phyloP scores from a whole-genome alignment of 1,140 invertebrate genomes.

The Mylabris phalerata region DNA sequence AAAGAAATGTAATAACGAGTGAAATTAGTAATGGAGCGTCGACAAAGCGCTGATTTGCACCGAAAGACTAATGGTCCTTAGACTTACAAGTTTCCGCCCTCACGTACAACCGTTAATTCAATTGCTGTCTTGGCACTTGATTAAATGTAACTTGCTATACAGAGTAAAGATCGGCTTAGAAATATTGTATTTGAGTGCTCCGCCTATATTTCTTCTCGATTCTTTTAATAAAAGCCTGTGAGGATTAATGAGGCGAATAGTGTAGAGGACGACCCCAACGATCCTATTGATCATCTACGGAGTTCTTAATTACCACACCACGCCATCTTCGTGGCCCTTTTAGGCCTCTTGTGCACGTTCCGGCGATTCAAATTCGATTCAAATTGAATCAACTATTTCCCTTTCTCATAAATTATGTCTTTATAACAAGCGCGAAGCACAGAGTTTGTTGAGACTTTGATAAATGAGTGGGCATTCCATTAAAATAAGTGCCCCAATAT shows the following conservation, averaged over 20 bases:
- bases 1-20: conserved; percentile 15
- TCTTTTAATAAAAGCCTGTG: conserved; percentile 34
- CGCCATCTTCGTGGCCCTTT: conserved; percentile 19
- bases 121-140: conserved; percentile 35
- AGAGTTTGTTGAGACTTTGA: conserved; percentile 29
- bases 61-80: conserved; percentile 35
- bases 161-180: neutral
- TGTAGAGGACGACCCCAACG: conserved; percentile 15
- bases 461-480: conserved; percentile 37
- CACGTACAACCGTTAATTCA: conserved; percentile 35
- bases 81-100: conserved; percentile 38
- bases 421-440: conserved; percentile 27
- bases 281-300: conserved; percentile 30
- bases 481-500: conserved; percentile 39
- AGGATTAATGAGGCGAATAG: conserved; percentile 36
- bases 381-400: conserved; percentile 39
- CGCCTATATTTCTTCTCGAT: conserved; percentile 35
- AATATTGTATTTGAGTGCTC: conserved; percentile 21
- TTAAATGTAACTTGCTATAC: conserved; percentile 31
- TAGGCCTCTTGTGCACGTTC: conserved; percentile 31
- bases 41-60: conserved; percentile 36
- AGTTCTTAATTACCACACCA: conserved; percentile 32
- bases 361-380: conserved; percentile 26
- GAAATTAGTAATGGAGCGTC: conserved; percentile 15
- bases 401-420: conserved; percentile 38